Evolutionary conservation across 2,888 invertebrate genomes (phyloP).

Genomic region (Scelioninae gen. 2): DNA sequence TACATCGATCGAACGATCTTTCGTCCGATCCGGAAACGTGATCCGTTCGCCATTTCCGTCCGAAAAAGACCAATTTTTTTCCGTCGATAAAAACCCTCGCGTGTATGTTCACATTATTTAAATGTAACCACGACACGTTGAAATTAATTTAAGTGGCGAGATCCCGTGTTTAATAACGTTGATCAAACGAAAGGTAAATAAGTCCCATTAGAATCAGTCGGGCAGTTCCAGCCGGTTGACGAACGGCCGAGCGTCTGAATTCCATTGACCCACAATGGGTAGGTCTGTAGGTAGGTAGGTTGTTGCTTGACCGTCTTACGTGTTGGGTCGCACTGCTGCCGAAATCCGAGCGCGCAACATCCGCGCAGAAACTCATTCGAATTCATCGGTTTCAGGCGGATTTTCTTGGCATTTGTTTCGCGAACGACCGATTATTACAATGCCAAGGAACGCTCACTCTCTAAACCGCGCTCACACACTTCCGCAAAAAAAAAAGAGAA

Average conservation of each 20-base stretch:
- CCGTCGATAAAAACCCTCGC: too few species aligned
- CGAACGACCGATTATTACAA: constrained; percentile 12
- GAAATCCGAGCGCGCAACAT: constrained; percentile 60
- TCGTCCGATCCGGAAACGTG: too few species aligned
- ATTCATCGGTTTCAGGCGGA: constrained; percentile 16
- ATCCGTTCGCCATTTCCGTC: too few species aligned
- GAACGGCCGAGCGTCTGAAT: constrained; percentile 68
- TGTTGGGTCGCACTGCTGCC: constrained; percentile 57
- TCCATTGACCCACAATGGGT: constrained; percentile 72
- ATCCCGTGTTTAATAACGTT: constrained; percentile 7
- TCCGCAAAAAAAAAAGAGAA: constrained; percentile 4
- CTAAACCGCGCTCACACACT: constrained; percentile 1
- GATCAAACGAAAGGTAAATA: constrained; percentile 25
- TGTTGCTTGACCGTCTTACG: constrained; percentile 65
- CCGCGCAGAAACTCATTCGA: constrained; percentile 26
- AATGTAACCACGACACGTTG: too few species aligned
- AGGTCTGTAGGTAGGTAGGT: constrained; percentile 66
- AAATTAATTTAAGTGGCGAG: not conserved
- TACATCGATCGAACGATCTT: too few species aligned
- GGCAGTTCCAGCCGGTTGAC: constrained; percentile 64
- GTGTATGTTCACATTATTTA: too few species aligned
- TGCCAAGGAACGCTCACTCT: constrained; percentile 15
- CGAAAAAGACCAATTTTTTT: too few species aligned
- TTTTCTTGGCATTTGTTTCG: constrained; percentile 30
- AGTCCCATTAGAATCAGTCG: constrained; percentile 50